A percentile compares a stretch with the other conserved stretches of the same genome.
These are phyloP conservation scores for Machaerirhynchus nigripectus DNA, from an alignment of 2,113 vertebrate genomes.

Conservation along the genomic window DNA sequence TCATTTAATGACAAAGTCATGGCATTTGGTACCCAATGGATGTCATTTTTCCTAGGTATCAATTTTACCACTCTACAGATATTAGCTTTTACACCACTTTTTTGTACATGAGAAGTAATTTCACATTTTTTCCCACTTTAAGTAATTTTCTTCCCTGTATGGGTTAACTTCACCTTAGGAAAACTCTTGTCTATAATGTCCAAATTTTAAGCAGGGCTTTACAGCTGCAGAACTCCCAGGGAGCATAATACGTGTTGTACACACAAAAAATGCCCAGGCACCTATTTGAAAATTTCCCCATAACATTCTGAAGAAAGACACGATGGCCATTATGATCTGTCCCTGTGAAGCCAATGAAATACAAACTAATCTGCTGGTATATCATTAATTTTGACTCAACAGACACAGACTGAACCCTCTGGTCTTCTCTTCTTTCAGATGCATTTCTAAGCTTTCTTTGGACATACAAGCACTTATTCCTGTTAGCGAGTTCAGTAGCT, in stretches of 20 bases:
- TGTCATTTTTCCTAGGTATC: background rate
- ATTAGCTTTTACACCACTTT: background rate
- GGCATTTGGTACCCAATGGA: background rate
- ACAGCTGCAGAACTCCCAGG: background rate
- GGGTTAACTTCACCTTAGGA: background rate
- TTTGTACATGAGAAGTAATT: background rate
- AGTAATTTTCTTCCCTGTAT: background rate
- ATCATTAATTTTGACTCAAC: background rate
- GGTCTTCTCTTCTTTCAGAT: background rate
- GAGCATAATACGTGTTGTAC: rapidly evolving
- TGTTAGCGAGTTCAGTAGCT: background rate
- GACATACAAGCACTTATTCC: background rate
- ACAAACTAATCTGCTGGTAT: background rate
- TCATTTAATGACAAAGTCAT: background rate
- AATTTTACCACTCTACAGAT: background rate
- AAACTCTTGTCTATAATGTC: background rate
- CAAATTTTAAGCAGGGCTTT: background rate
- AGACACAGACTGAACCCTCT: background rate
- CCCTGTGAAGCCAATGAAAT: background rate
- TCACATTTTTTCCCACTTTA: background rate
- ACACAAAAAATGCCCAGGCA: background rate
- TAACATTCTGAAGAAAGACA: background rate
- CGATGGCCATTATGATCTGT: background rate
- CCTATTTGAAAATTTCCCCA: background rate
- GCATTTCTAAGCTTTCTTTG: background rate